Evolutionary conservation across 1,140 invertebrate species (phyloP).

Genomic region (Lucilia cuprina): DNA sequence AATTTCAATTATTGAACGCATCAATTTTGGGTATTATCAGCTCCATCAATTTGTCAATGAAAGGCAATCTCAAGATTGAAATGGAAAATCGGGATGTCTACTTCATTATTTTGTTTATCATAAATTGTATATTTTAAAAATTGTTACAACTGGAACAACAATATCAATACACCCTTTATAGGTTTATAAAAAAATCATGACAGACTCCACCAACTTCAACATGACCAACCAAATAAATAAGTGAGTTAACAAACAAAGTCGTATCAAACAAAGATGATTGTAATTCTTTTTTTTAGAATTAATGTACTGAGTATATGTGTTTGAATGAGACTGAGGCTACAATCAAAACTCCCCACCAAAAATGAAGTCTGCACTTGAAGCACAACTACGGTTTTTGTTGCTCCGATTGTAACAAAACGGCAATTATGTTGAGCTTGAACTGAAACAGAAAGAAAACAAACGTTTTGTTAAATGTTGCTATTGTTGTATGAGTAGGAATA

Average conservation of each 20-base stretch:
- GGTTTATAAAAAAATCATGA: background rate
- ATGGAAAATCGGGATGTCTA: no score
- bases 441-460: background rate
- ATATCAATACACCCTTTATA: background rate
- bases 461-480: constrained; percentile 1
- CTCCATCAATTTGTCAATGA: no score
- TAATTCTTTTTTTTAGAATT: no score
- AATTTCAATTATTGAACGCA: no score
- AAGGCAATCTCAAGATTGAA: no score
- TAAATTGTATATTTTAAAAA: no score
- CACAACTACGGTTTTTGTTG: background rate
- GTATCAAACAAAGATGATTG: no score
- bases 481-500: background rate
- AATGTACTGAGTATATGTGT: background rate
- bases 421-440: constrained; percentile 10
- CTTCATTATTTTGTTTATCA: no score
- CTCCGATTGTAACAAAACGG: background rate
- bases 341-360: background rate
- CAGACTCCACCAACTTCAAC: background rate
- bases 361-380: background rate
- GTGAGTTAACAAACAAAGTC: background rate
- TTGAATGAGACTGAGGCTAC: background rate
- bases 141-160: background rate
- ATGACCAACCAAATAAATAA: background rate
- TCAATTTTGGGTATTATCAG: no score